Percentiles rank a stretch among this genome's conserved stretches.
Conservation (phyloP, 2,113 vertebrate species). For the Neopipo cinnamomea region DNA sequence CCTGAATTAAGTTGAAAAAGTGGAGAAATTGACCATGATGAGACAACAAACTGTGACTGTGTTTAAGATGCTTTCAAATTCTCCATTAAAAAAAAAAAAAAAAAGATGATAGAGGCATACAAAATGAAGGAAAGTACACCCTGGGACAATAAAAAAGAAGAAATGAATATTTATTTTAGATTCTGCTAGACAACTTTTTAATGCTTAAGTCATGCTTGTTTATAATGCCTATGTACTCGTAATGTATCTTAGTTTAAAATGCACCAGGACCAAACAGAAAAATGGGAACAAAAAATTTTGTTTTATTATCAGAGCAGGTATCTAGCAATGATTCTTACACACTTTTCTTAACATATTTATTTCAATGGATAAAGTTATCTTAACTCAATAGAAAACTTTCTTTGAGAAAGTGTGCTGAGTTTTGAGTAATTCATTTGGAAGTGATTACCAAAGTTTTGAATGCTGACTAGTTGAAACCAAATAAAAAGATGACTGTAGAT, state of each 20-base stretch:
- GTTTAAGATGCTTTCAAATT: neutral
- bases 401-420: neutral
- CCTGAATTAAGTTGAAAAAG: neutral
- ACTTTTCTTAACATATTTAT: neutral
- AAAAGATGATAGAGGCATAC: neutral
- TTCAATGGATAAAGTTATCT: neutral
- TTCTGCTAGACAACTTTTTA: neutral
- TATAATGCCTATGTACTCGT: fast-evolving
- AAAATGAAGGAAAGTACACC: neutral
- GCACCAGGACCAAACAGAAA: neutral
- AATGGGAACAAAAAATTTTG: neutral
- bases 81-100: neutral
- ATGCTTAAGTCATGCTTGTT: neutral
- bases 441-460: neutral
- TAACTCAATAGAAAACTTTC: neutral
- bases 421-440: constrained; percentile 28
- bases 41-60: neutral
- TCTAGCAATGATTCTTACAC: neutral
- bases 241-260: neutral
- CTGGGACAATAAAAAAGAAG: neutral
- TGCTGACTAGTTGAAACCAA: neutral
- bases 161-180: neutral
- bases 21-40: neutral
- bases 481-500: neutral
- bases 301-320: neutral